Base-by-base conservation (phyloP, 2,888 invertebrate genomes). In the Dascillus cervinus region DNA sequence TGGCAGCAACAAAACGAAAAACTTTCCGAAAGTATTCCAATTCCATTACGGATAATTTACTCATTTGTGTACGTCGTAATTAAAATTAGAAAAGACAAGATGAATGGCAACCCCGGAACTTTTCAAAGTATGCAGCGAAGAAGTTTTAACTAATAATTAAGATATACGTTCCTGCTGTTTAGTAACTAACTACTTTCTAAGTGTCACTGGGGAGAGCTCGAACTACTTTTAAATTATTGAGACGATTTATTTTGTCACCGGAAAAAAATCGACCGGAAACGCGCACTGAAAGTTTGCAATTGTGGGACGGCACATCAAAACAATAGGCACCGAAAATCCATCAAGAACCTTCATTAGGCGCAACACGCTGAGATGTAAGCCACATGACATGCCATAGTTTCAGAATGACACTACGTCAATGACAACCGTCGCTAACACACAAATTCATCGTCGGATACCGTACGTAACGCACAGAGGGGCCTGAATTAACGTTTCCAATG, bases 121-220 rank as follows among this genome's bases (percentile, higher is more conserved):
- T 38, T 34, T 29, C 11, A 32, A 28, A 34, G 34, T 39, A 34
- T 37, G 33, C 37, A 33, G 3, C 11, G 29, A 24, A 22, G 32
- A 34, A 30, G 34, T 15, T 31, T 39, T 12, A 34, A 31, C 33
- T 34, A 30, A 39, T 39, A 39, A 39, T 39, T 34, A 39, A 39
- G 38, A 34, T 34, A 31, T 32, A 39, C 34, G 31, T 32, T 29
- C 34, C 9, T 34, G 26, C 29, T 26, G 29, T 32, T 39, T 32
- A 32, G n/a, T n/a, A n/a, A n/a, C n/a, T 13, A 31, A 38, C 38
- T 39, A 39, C 34, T 39, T 34, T 39, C 31, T 28, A 34, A 34
- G 34, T 39, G 38, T 34, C 29, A n/a, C n/a, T 26, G 30, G 32
- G 29, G 15, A 39, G 19, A 11, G 23, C 26, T 32, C 21, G 26